Evolutionary conservation across 1,140 invertebrate genomes (phyloP), one percentile per base, ranked within the genome.

Genomic region (Steinernema khuongi): DNA sequence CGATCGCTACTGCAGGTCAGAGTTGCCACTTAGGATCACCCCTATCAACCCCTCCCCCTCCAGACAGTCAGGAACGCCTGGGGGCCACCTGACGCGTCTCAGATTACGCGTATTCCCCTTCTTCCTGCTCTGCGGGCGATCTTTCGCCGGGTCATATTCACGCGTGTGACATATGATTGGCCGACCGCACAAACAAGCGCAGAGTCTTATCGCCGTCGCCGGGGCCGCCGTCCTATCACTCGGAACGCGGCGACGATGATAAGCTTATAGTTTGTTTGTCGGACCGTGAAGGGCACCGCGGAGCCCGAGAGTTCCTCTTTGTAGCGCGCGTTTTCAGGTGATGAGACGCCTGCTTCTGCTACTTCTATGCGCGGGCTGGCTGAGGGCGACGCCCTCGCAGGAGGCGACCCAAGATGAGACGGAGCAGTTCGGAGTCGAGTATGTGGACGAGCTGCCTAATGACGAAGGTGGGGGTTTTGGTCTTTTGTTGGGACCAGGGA

Each of bases 81-180:
- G 36, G 36, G 7, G 22, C 11, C 50, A 60, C 50, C 50, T 60
- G 50, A 60, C 50, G 50, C 50, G 50, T 60, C 22, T 60, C 50
- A 26, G 19, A 60, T 60, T 60, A 22, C 50, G 50, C 50, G 26
- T 60, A 60, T 60, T 60, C n/a, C n/a, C n/a, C n/a, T n/a, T n/a
- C n/a, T n/a, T 41, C n/a, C n/a, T n/a, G 36, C 36, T 41, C n/a
- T n/a, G 36, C 4, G 19, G 14, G 50, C 7, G 26, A 22, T 11
- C 26, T 60, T 60, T 60, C 14, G n/a, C n/a, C n/a, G 50, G 50
- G 50, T 60, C 50, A 60, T 60, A 60, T 60, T 60, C 50, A 60
- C 50, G 50, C 50, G 50, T 26, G 50, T 26, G 50, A 11, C 50
- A 26, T 22, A 60, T 60, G 50, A 60, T 60, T 60, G 50, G 50